Conservation (phyloP, 1,140 invertebrate genomes). For the Drosophila arawakana region DNA sequence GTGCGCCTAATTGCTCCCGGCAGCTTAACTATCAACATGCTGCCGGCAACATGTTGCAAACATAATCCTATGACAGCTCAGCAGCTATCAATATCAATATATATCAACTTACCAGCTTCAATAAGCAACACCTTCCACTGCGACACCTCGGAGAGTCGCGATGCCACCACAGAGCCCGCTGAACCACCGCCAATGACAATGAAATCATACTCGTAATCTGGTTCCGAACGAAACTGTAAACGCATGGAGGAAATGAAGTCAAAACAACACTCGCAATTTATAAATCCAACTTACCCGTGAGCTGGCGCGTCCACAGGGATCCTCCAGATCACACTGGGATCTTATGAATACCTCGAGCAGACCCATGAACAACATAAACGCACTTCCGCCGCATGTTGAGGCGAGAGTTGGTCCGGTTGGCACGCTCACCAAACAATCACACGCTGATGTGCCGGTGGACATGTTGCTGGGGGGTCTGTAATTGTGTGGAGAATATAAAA, state of each 20-base stretch:
- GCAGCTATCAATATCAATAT: constrained; percentile 40
- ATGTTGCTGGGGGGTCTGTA: constrained; percentile 41
- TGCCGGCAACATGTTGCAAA: constrained; percentile 60
- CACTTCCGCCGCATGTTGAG: constrained; percentile 91
- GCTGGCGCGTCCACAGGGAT: constrained; percentile 90
- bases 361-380: constrained; percentile 95
- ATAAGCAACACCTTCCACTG: constrained; percentile 92
- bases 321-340: constrained; percentile 93
- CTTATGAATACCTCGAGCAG: constrained; percentile 92
- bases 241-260: neutral
- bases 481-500: constrained; percentile 55
- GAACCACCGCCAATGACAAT: constrained; percentile 95
- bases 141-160: constrained; percentile 91
- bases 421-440: constrained; percentile 90
- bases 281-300: constrained; percentile 62
- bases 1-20: constrained; percentile 71
- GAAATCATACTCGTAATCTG: constrained; percentile 91
- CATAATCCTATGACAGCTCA: constrained; percentile 9
- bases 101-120: constrained; percentile 89
- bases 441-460: constrained; percentile 84
- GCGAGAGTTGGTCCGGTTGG: constrained; percentile 91
- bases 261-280: neutral
- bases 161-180: constrained; percentile 92
- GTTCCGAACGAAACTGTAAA: constrained; percentile 86
- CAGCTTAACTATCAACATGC: constrained; percentile 29